Base-by-base conservation (phyloP, 2,888 invertebrate species). In the Lapara coniferarum region DNA sequence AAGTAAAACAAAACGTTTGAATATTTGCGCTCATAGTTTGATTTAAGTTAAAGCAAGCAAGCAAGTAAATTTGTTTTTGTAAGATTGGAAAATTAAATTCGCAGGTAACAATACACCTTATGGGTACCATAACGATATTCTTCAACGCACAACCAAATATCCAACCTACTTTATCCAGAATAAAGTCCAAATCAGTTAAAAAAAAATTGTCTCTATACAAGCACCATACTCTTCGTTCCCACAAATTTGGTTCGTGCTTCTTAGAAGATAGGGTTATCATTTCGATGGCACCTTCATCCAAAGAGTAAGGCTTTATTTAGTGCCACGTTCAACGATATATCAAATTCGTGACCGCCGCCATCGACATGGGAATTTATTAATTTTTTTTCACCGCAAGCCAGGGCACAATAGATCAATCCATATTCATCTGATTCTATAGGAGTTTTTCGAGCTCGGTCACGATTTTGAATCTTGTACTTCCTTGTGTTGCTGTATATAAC, bases 311-410 rank as follows among this genome's bases (percentile, higher is more conserved):
- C 70, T 73, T 75, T 73, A 71, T 72, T 71, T 70, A 70, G 75
- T 71, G 71, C 70, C 71, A 67, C 70, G 71, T 74, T 68, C 53
- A 51, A 37, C 74, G 72, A 73, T 77, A 75, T 71, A 73, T 75
- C 78, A 75, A 72, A 75, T 71, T 73, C 74, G 74, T 74, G 74
- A 73, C 74, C 71, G 71, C 67, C 68, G 69, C 74, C 73, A 75
- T 77, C 73, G 75, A 74, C 69, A 71, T 71, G 70, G 69, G 73
- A 72, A 73, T 75, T 72, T 75, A 74, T 73, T 69, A 67, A 58
- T 71, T 67, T 74, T 71, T 74, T 73, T 74, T 72, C 70, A 67
- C 37, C 53, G 58, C 12, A 49, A 67, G 63, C 63, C 16, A 66
- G 59, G 66, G 10, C 67, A 67, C 73, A 71, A 69, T 63, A 46